Percentiles rank a stretch among this genome's conserved stretches.
These are phyloP conservation scores for Clarias magur DNA, from an alignment of 2,113 vertebrate genomes.

Conservation along the genomic window DNA sequence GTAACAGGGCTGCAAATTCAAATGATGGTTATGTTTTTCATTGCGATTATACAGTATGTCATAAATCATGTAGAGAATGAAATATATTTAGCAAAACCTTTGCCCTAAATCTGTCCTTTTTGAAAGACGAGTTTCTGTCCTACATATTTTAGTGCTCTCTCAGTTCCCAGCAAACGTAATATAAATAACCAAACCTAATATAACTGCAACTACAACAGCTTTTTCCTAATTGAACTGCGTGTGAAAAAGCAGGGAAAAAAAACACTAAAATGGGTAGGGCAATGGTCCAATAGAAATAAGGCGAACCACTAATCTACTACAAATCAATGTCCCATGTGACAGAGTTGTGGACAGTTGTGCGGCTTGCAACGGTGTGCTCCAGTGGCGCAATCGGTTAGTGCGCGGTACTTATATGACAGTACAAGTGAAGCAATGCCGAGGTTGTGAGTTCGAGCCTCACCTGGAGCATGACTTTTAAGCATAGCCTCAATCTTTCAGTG, in stretches of 20 bases:
- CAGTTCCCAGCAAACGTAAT: no score
- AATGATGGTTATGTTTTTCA: not conserved
- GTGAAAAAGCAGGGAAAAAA: no score
- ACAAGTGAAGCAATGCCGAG: conserved; percentile 53
- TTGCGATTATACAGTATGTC: not conserved
- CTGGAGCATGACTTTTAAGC: not conserved
- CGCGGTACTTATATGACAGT: conserved; percentile 99
- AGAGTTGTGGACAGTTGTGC: no score
- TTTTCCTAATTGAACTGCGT: no score
- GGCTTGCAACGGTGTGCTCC: conserved; percentile 71
- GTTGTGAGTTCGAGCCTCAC: conserved; percentile 29
- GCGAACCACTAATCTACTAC: no score
- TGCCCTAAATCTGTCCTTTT: not conserved
- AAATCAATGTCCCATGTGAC: no score
- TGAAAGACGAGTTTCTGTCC: not conserved
- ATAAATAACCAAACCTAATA: no score
- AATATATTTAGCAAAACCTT: not conserved
- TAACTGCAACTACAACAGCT: no score
- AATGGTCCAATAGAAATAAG: no score
- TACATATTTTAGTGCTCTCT: no score
- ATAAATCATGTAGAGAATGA: not conserved
- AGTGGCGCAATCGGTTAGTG: conserved; percentile 99
- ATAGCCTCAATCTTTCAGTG: no score
- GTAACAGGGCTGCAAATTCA: not conserved
- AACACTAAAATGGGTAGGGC: no score